Percentiles rank a stretch among this genome's conserved stretches.
These are phyloP conservation scores for Rhipidura dahli DNA, from an alignment of 2,113 vertebrate genomes.

Conservation along the genomic window DNA sequence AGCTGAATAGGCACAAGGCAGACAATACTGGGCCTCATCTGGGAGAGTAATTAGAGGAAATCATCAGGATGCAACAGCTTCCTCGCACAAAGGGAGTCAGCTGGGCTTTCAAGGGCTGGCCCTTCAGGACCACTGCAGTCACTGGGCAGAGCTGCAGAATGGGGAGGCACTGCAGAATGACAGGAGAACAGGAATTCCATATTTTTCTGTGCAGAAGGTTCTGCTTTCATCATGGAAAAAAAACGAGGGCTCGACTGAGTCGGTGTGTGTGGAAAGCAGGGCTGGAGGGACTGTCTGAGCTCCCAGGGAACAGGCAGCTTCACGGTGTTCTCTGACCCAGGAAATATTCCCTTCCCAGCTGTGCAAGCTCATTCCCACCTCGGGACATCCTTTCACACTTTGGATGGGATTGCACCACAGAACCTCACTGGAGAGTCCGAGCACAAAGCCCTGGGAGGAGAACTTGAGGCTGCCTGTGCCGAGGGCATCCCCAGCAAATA, in stretches of 20 bases:
- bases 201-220: background rate
- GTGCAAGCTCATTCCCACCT: background rate
- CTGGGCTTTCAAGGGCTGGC: background rate
- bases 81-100: background rate
- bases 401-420: background rate
- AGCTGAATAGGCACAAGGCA: background rate
- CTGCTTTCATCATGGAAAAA: background rate
- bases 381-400: background rate
- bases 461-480: background rate
- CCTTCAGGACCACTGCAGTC: background rate
- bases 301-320: background rate
- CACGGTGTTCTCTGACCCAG: background rate
- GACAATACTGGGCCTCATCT: background rate
- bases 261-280: background rate
- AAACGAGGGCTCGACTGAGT: background rate
- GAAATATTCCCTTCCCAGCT: background rate
- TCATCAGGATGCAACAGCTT: background rate
- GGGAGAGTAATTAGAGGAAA: background rate
- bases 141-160: background rate
- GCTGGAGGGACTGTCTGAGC: background rate
- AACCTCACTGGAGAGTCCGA: background rate
- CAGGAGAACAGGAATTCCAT: background rate
- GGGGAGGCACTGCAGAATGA: no score
- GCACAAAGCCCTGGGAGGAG: background rate
- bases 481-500: background rate